These are phyloP conservation scores for Serrognathus titanus DNA, from an alignment of 2,888 invertebrate species.

Conservation along the genomic window DNA sequence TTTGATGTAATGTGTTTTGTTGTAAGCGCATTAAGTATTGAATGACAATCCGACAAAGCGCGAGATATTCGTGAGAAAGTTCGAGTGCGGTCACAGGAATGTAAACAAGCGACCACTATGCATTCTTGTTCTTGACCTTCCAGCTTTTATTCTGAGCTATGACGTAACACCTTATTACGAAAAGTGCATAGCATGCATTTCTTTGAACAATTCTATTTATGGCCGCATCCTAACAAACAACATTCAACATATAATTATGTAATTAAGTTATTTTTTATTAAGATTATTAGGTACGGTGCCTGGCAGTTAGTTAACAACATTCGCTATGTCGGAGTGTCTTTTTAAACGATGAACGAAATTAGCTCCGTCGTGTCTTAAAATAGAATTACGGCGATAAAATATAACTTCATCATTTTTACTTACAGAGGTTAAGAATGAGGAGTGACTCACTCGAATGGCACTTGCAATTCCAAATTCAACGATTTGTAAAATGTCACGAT, in stretches of 20 bases:
- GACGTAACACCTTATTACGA: slow-evolving; percentile 22
- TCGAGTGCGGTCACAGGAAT: slow-evolving; percentile 20
- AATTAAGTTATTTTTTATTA: slow-evolving; percentile 14
- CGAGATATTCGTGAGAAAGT: slow-evolving; percentile 25
- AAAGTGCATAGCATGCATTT: slow-evolving; percentile 21
- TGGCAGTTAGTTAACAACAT: background rate
- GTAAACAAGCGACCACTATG: slow-evolving; percentile 21
- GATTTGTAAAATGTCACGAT: no score
- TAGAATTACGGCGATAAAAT: slow-evolving; percentile 8
- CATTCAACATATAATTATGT: slow-evolving; percentile 12
- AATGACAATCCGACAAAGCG: slow-evolving; percentile 19
- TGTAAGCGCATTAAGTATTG: slow-evolving; percentile 8
- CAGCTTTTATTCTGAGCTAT: slow-evolving; percentile 14
- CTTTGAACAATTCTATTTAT: slow-evolving; percentile 25
- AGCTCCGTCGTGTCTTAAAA: slow-evolving; percentile 4
- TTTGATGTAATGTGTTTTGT: no score
- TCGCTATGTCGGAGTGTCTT: background rate
- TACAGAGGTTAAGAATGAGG: no score
- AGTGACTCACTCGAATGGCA: no score
- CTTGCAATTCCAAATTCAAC: no score
- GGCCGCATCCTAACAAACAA: slow-evolving; percentile 12
- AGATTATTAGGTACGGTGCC: slow-evolving; percentile 6
- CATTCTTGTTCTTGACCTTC: slow-evolving; percentile 21
- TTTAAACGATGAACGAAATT: no score
- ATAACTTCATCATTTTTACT: no score